Evolutionary conservation across 1,140 invertebrate genomes (phyloP).

Genomic region (Leptinotarsa lineolata): DNA sequence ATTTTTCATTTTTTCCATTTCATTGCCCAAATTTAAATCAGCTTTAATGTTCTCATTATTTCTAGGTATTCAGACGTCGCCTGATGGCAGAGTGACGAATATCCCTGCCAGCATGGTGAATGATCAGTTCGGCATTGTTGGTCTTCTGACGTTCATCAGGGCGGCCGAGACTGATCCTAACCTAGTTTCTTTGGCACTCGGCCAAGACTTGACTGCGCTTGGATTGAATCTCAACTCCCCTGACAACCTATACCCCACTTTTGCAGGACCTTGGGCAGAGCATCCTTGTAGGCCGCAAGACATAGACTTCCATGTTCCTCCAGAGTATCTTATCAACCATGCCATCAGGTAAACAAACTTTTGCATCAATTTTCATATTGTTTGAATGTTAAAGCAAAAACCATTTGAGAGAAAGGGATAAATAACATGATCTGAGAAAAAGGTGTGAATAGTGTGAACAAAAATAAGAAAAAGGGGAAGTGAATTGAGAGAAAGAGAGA

Average conservation of each 20-base stretch:
- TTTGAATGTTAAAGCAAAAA: too few species aligned
- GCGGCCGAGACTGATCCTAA: constrained; percentile 96
- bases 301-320: constrained; percentile 97
- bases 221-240: constrained; percentile 97
- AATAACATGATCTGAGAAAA: too few species aligned
- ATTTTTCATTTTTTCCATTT: too few species aligned
- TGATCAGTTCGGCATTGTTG: constrained; percentile 99
- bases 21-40: too few species aligned
- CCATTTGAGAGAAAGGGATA: too few species aligned
- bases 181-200: constrained; percentile 91
- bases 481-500: too few species aligned
- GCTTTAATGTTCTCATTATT: neutral
- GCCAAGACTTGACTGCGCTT: constrained; percentile 95
- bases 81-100: constrained; percentile 96
- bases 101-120: constrained; percentile 98
- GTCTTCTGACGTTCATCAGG: constrained; percentile 94
- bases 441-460: too few species aligned
- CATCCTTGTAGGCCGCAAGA: constrained; percentile 97
- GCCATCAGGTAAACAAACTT: constrained; percentile 67
- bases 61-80: constrained; percentile 89
- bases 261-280: constrained; percentile 98
- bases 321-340: constrained; percentile 96
- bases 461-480: too few species aligned
- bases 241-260: constrained; percentile 95
- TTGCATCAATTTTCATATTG: too few species aligned